Evolutionary conservation across 2,888 invertebrate species (phyloP), one percentile per base, ranked within the genome.

Genomic region (Neoascia interrupta): DNA sequence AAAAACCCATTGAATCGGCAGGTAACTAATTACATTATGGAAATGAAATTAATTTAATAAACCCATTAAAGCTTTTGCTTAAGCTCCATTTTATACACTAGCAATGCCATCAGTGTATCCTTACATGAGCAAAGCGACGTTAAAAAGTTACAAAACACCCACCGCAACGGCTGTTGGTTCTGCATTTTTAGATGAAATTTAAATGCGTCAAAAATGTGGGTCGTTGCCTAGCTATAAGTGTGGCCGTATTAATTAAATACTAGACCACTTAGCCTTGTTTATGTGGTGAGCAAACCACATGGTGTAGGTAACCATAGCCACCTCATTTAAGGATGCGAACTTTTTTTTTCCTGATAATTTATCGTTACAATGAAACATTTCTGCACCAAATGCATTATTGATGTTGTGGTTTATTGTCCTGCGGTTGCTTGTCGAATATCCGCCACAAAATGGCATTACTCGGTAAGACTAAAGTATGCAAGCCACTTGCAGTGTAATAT

Each of bases 321-420:
- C 10, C 5, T 8, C 2, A 13, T 18, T 36, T 15, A 4, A 21
- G 43, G 45, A 45, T 45, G 36, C n/a, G n/a, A 13, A 34, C 28
- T 66, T 73, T 66, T 31, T 66, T 21, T 41, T n/a, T n/a, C n/a
- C n/a, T 19, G 36, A 61, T 66, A 53, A 66, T 66, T 66, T 73
- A 73, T 73, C 26, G 49, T 5, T 19, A 28, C 61, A 36, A 75
- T 75, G 69, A 54, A 69, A 49, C 69, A 54, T 72, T 47, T 54
- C 18, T 6, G 26, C 19, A 18, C 41, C 56, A 51, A 69, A 75
- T 69, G 61, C 56, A 75, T 72, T 56, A 47, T 56, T 69, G 54
- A 69, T 68, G 26, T 49, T 34, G 54, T 28, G 56, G 56, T 47
- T 34, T 51, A 43, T 63, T 69, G 37, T 58, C 45, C 73, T 45